Base-by-base conservation (phyloP, 2,797 vertebrate genomes). In the Harpagifer antarcticus region DNA sequence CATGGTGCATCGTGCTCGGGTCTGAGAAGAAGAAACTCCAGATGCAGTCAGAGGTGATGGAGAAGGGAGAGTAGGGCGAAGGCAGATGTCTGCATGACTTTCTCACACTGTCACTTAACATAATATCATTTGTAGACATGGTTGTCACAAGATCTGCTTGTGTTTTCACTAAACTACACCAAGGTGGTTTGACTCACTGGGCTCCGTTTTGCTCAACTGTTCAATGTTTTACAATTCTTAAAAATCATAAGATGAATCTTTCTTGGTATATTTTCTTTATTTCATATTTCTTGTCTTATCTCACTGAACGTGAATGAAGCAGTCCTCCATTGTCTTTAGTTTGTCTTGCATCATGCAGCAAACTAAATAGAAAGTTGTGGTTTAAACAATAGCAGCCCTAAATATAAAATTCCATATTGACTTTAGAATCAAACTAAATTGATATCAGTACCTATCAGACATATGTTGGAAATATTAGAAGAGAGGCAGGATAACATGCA, bases 11-110 rank as follows among this genome's bases (percentile, higher is more conserved):
- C 78, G 66, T 65, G 71, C 64, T 78, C 48, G 44, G 69, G 27
- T 33, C 52, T 19, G 31, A 53, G 45, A 31, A 68, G 55, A 20
- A 33, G 54, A 48, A 50, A 65, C 44, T 67, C 59, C 59, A 43
- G 79, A 37, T 78, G 72, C 52, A 54, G 68, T 8, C 52, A 54
- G 68, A 9, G 37, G 44, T 70, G 69, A 71, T 63, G 63, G 59
- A 53, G 57, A 70, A 43, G 19, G 54, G 27, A 50, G 48, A 43
- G 52, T 15, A 3, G 7, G 47, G 15, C 14, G 13, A 53, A 67
- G 49, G 15, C 37, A 60, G 47, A 61, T 57, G 65, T 74, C 64
- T 68, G 56, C 43, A 13, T 48, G 5, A 37, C 33, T 37, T 37
- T 37, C 7, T 37, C 33, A 37, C 33, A 37, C 33, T 37, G 33